Percentiles rank a stretch among this genome's conserved stretches.
phyloP scores from a whole-genome alignment of 2,888 invertebrate genomes.

The Polia nebulosa region DNA sequence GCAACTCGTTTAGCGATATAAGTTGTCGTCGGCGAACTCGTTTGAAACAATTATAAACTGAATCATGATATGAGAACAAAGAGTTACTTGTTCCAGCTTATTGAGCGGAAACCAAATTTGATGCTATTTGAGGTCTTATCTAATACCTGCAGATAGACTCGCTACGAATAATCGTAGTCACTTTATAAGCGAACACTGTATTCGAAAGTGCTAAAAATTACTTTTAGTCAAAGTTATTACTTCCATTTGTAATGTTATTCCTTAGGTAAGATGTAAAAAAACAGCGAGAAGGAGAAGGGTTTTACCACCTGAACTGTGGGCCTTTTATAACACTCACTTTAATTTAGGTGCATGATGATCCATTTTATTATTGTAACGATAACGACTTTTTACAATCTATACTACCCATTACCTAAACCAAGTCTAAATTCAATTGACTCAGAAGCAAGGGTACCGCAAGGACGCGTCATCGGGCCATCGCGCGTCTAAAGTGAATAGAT shows the following conservation, averaged over 20 bases:
- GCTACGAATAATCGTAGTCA: too few relatives aligned
- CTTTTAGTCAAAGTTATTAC: too few relatives aligned
- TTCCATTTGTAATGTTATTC: too few relatives aligned
- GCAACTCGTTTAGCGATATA: constrained; percentile 52
- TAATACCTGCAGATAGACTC: not conserved
- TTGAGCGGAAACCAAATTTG: not conserved
- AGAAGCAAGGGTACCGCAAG: constrained; percentile 19
- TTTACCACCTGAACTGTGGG: too few relatives aligned
- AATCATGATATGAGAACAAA: constrained; percentile 19
- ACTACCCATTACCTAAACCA: not conserved
- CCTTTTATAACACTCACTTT: too few relatives aligned
- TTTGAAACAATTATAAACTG: constrained; percentile 53
- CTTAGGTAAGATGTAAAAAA: too few relatives aligned
- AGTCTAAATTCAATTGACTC: constrained; percentile 28
- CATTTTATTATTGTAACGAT: too few relatives aligned
- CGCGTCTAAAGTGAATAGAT: constrained; percentile 33
- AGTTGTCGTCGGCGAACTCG: constrained; percentile 27
- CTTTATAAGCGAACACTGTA: too few relatives aligned
- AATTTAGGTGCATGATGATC: too few relatives aligned
- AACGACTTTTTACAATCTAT: constrained; percentile 8
- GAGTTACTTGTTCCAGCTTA: not conserved
- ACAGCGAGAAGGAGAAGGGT: too few relatives aligned
- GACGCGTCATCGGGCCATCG: constrained; percentile 21
- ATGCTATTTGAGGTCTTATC: not conserved
- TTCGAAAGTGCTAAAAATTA: too few relatives aligned